These are phyloP conservation scores for Cyphomyrus plagiostoma DNA, from an alignment of 2,113 vertebrate genomes.

Conservation along the genomic window DNA sequence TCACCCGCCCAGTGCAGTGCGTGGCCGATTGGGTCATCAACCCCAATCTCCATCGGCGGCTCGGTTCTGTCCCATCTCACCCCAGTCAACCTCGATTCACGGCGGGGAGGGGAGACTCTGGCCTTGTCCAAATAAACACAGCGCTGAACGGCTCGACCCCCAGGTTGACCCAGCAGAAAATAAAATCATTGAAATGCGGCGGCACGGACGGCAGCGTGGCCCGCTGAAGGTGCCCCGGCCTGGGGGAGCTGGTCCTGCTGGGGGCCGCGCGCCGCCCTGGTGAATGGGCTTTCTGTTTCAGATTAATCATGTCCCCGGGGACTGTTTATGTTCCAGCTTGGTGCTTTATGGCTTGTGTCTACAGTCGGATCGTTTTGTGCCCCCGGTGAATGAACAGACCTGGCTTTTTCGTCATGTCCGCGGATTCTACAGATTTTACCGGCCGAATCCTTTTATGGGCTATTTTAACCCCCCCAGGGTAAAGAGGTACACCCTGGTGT, in stretches of 20 bases:
- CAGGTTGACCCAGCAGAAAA: slow-evolving; percentile 15
- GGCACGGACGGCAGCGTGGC: not conserved
- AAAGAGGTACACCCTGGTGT: not conserved
- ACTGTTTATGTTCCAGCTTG: not conserved
- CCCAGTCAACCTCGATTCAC: not conserved
- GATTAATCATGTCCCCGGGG: not conserved
- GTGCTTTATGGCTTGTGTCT: slow-evolving; percentile 33
- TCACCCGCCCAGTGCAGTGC: not conserved
- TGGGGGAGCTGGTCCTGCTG: not conserved
- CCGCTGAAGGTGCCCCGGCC: not conserved
- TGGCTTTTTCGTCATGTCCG: not conserved
- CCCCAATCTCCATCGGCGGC: not conserved
- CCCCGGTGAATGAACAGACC: not conserved
- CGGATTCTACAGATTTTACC: not conserved
- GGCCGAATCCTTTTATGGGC: not conserved
- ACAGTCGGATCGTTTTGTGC: not conserved
- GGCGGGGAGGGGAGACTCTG: no score
- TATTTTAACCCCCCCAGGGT: not conserved
- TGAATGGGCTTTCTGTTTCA: not conserved
- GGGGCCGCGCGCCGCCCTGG: not conserved
- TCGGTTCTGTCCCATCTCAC: not conserved
- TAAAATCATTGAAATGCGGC: slow-evolving; percentile 16
- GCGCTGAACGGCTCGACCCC: not conserved
- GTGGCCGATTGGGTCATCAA: not conserved
- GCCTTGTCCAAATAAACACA: slow-evolving; percentile 14